These are phyloP conservation scores for Stenolophus ochropezus DNA, from an alignment of 2,888 invertebrate genomes.

Conservation along the genomic window DNA sequence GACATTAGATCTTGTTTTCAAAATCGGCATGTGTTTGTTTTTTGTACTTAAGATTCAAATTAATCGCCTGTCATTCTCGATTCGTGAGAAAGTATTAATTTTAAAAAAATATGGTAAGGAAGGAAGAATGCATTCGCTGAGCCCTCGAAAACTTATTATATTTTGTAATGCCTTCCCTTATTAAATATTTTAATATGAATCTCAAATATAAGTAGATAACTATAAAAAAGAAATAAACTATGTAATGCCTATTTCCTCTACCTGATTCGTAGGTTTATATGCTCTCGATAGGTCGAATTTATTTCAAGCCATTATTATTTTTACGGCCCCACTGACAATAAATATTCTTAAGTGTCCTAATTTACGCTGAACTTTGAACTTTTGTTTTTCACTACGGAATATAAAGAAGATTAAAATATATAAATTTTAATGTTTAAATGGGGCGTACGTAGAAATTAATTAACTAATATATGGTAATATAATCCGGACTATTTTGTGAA, in stretches of 20 bases:
- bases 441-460: not conserved
- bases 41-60: no score
- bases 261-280: not conserved
- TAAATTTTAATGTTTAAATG: not conserved
- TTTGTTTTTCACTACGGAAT: not conserved
- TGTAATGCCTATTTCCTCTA: not conserved
- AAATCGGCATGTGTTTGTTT: no score
- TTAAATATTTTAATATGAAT: no score
- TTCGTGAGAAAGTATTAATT: no score
- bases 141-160: no score
- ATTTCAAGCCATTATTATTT: conserved; percentile 18
- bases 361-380: not conserved
- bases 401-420: not conserved
- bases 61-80: no score
- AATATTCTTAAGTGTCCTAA: not conserved
- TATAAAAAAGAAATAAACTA: not conserved
- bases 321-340: not conserved
- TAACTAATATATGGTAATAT: not conserved
- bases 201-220: not conserved
- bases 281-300: not conserved
- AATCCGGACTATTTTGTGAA: not conserved
- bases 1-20: no score
- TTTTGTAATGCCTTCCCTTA: no score
- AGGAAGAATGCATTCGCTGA: no score
- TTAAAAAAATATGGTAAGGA: no score